phyloP scores from a whole-genome alignment of 2,797 vertebrate genomes.

The Balearica regulorum region DNA sequence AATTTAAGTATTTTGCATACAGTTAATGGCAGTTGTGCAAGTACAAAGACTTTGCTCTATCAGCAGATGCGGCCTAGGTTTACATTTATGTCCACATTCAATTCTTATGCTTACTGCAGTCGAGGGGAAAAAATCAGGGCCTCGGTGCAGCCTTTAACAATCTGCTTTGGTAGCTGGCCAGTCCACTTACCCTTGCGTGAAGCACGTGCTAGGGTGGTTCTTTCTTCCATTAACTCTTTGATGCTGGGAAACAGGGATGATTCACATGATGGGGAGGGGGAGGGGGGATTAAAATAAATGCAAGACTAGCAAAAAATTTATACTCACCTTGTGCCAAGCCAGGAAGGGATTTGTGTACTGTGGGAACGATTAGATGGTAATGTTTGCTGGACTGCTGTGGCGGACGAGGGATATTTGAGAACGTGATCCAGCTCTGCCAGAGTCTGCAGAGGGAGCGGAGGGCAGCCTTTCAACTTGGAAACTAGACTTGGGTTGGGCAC shows the following conservation, averaged over 20 bases:
- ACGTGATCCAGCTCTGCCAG: not conserved
- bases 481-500: not conserved
- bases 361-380: not conserved
- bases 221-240: slow-evolving; percentile 44
- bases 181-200: slow-evolving; percentile 1
- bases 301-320: not conserved
- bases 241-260: not conserved
- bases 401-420: not conserved
- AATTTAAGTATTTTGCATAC: slow-evolving; percentile 46
- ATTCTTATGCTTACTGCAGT: not conserved
- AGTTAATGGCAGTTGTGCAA: slow-evolving; percentile 7
- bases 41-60: slow-evolving; percentile 57
- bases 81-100: slow-evolving; percentile 22
- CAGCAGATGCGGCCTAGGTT: slow-evolving; percentile 47
- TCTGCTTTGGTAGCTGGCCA: slow-evolving; percentile 38
- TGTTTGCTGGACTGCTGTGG: not conserved
- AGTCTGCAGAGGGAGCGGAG: not conserved
- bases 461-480: not conserved
- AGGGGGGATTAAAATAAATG: not conserved
- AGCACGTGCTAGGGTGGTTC: not conserved
- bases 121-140: not conserved
- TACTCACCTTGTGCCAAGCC: not conserved
- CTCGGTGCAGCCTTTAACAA: not conserved
- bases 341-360: not conserved
- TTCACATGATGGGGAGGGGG: not conserved